A percentile compares a stretch with the other conserved stretches of the same genome.
These are phyloP conservation scores for Amorpha juglandis DNA, from an alignment of 2,888 invertebrate species.

Conservation along the genomic window DNA sequence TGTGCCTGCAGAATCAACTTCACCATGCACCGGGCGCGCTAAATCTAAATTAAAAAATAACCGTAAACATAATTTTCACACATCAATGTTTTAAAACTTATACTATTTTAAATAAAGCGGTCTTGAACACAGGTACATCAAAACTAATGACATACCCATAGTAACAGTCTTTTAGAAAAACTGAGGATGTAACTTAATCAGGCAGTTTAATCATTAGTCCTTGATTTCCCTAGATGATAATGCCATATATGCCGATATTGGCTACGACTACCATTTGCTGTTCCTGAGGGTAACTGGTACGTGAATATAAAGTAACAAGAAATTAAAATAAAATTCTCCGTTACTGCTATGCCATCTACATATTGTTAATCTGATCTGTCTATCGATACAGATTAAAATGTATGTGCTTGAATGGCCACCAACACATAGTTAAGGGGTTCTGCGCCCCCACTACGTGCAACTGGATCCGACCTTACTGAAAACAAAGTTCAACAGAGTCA, in stretches of 20 bases:
- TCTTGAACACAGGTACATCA: too few relatives aligned
- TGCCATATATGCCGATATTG: too few relatives aligned
- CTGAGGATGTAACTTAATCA: too few relatives aligned
- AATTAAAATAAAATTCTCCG: neutral
- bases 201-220: too few relatives aligned
- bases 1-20: conserved; percentile 4
- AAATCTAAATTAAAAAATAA: neutral
- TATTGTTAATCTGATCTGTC: neutral
- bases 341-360: neutral
- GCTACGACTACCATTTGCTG: too few relatives aligned
- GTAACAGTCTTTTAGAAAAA: too few relatives aligned
- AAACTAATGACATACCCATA: too few relatives aligned
- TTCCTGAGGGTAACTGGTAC: neutral
- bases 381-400: neutral
- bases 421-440: neutral
- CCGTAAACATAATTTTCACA: neutral
- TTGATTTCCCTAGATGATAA: too few relatives aligned
- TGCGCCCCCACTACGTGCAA: neutral
- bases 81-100: neutral
- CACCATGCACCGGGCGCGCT: too few relatives aligned
- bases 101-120: neutral
- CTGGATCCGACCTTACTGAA: neutral
- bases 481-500: neutral
- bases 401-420: neutral
- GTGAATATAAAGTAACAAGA: neutral